Conservation (phyloP, 1,140 invertebrate species). For the Musca domestica region DNA sequence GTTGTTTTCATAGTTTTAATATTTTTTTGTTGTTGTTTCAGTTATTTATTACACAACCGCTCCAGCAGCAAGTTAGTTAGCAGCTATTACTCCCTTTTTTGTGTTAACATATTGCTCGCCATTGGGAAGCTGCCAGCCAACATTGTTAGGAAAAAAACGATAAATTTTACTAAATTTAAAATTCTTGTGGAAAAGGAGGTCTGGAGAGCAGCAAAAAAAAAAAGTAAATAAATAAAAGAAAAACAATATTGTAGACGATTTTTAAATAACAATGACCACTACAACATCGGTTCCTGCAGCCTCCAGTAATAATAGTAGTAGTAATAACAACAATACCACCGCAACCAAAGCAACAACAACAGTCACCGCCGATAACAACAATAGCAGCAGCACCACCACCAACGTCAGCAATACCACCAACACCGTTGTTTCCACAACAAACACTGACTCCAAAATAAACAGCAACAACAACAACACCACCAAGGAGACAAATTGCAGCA, state of each 20-base stretch:
- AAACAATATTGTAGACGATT: background rate
- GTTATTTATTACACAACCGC: too few relatives aligned
- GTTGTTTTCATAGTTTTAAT: too few relatives aligned
- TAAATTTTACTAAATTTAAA: too few relatives aligned
- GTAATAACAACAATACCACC: background rate
- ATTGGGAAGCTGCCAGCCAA: too few relatives aligned
- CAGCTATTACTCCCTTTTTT: too few relatives aligned
- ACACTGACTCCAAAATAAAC: constrained; percentile 13
- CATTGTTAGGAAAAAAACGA: too few relatives aligned
- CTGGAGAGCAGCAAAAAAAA: too few relatives aligned
- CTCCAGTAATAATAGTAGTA: constrained; percentile 5
- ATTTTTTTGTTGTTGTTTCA: too few relatives aligned
- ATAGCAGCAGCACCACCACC: background rate
- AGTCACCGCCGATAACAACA: background rate
- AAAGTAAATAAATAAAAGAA: too few relatives aligned
- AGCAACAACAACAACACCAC: background rate
- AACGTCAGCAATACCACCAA: background rate
- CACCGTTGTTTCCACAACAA: constrained; percentile 3
- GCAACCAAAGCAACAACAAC: background rate
- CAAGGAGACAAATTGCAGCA: background rate
- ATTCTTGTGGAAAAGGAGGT: too few relatives aligned
- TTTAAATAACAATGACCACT: constrained; percentile 17
- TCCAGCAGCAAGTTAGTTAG: too few relatives aligned
- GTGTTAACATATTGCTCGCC: too few relatives aligned
- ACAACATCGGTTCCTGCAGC: constrained; percentile 15